Percentiles rank a stretch among this genome's conserved stretches.
phyloP scores from a whole-genome alignment of 2,797 vertebrate genomes.

The Brachymystax lenok region DNA sequence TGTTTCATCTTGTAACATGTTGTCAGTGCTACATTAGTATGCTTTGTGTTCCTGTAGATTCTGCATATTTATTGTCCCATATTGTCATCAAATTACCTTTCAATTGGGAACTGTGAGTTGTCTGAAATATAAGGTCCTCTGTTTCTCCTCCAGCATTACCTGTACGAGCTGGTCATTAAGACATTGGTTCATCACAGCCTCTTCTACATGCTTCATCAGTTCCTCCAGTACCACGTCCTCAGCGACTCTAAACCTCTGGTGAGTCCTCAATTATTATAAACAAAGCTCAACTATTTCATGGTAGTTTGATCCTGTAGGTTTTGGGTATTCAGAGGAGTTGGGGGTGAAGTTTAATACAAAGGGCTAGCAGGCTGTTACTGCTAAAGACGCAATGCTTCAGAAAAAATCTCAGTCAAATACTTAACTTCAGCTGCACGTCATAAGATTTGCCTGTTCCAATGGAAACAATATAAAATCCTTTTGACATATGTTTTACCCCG shows the following conservation, averaged over 20 bases:
- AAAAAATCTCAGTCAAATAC: not conserved
- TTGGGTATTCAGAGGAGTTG: not conserved
- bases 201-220: constrained; percentile 97
- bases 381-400: not conserved
- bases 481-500: not conserved
- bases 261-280: constrained; percentile 34
- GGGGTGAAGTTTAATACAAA: not conserved
- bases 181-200: constrained; percentile 93
- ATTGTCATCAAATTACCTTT: no score
- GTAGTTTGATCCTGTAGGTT: not conserved
- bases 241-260: constrained; percentile 98
- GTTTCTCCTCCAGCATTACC: constrained; percentile 81
- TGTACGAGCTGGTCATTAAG: constrained; percentile 96
- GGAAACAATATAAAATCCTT: not conserved
- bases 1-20: not conserved
- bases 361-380: not conserved
- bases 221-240: constrained; percentile 97
- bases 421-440: not conserved
- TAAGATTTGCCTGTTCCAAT: not conserved
- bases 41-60: not conserved
- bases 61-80: not conserved
- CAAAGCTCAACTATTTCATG: not conserved
- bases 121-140: not conserved
- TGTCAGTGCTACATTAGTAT: not conserved
- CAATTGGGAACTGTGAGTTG: no score